phyloP scores from a whole-genome alignment of 2,797 vertebrate genomes.

The Sphaeramia orbicularis region DNA sequence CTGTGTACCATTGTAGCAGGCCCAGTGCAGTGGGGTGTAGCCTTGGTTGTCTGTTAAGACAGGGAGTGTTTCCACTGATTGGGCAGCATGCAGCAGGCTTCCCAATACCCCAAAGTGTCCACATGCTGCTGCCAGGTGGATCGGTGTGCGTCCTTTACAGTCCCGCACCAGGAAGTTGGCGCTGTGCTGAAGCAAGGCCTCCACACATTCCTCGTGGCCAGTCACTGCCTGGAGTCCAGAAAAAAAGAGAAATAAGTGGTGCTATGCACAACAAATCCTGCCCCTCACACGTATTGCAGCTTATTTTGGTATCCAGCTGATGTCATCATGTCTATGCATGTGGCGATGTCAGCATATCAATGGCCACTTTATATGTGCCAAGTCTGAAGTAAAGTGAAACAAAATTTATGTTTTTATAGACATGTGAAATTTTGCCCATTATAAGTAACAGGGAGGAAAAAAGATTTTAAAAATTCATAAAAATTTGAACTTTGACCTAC shows the following conservation, averaged over 20 bases:
- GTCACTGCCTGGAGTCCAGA: constrained; percentile 90
- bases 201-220: constrained; percentile 96
- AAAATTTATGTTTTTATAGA: too few relatives aligned
- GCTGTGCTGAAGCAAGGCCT: constrained; percentile 95
- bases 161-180: constrained; percentile 93
- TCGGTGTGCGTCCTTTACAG: constrained; percentile 92
- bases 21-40: constrained; percentile 98
- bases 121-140: constrained; percentile 95
- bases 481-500: too few relatives aligned
- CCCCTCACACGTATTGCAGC: too few relatives aligned
- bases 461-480: too few relatives aligned
- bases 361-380: too few relatives aligned
- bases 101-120: constrained; percentile 96
- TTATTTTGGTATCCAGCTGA: too few relatives aligned
- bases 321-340: too few relatives aligned
- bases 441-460: too few relatives aligned
- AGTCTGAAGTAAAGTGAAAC: too few relatives aligned
- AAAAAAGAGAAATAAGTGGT: constrained; percentile 12
- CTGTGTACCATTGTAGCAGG: constrained; percentile 96
- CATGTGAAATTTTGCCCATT: too few relatives aligned
- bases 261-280: too few relatives aligned
- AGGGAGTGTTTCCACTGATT: constrained; percentile 89
- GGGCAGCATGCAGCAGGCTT: constrained; percentile 93
- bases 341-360: too few relatives aligned
- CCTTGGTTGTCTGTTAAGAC: constrained; percentile 93